These are phyloP conservation scores for Idaea aversata DNA, from an alignment of 2,888 invertebrate genomes.

Conservation along the genomic window DNA sequence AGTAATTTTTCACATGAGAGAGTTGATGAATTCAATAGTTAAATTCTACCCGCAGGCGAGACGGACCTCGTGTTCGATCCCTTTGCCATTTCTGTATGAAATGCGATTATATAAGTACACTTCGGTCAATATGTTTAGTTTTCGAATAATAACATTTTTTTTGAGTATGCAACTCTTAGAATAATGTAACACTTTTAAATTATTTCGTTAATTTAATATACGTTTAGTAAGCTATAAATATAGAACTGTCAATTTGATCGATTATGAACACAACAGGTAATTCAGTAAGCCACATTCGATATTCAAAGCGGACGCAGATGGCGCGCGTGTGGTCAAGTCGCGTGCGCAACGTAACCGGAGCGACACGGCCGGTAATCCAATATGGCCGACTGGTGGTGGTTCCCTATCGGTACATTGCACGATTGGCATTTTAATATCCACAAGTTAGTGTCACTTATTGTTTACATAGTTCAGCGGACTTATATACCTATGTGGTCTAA, in stretches of 20 bases:
- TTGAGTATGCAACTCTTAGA: too few relatives aligned
- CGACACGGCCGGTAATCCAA: slow-evolving; percentile 78
- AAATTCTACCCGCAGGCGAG: slow-evolving; percentile 19
- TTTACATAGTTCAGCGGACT: slow-evolving; percentile 67
- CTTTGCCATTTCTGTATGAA: slow-evolving; percentile 41
- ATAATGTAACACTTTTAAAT: background rate
- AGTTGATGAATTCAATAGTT: slow-evolving; percentile 52
- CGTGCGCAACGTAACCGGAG: slow-evolving; percentile 77
- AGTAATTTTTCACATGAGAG: slow-evolving; percentile 37
- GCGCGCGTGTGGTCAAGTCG: slow-evolving; percentile 78
- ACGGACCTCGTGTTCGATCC: slow-evolving; percentile 39
- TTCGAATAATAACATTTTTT: background rate
- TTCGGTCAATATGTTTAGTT: background rate
- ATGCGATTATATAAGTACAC: slow-evolving; percentile 41
- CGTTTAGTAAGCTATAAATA: slow-evolving; percentile 13
- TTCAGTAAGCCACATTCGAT: slow-evolving; percentile 51
- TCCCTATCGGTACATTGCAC: slow-evolving; percentile 71
- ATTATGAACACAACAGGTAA: slow-evolving; percentile 37
- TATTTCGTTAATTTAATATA: slow-evolving; percentile 22
- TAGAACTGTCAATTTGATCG: slow-evolving; percentile 34
- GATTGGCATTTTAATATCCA: slow-evolving; percentile 77
- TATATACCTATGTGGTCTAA: slow-evolving; percentile 51
- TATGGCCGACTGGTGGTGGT: slow-evolving; percentile 71
- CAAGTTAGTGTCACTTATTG: slow-evolving; percentile 74
- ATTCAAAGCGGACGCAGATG: slow-evolving; percentile 61